A percentile compares a stretch with the other conserved stretches of the same genome.
Conservation (phyloP, 2,113 vertebrate genomes). For the Myiozetetes cayanensis region DNA sequence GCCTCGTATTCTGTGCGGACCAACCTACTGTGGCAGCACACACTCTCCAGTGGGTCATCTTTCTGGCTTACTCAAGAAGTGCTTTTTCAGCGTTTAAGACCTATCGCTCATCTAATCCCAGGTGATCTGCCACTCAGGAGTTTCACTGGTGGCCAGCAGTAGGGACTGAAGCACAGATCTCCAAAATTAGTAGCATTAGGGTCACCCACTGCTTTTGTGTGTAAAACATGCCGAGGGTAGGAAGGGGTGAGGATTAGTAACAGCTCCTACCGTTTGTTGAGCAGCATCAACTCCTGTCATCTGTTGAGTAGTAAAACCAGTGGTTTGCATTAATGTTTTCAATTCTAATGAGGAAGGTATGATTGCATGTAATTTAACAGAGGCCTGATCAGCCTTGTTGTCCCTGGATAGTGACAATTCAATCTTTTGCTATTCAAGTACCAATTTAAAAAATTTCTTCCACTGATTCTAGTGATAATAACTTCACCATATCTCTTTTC, state of each 20-base stretch:
- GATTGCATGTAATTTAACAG: conserved; percentile 48
- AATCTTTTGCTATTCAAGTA: conserved; percentile 68
- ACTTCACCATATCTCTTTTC: conserved; percentile 67
- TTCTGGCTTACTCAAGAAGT: neutral
- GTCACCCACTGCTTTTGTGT: neutral
- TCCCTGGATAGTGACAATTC: conserved; percentile 55
- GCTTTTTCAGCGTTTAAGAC: neutral
- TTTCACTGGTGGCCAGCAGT: neutral
- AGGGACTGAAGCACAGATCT: neutral
- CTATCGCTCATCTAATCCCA: neutral
- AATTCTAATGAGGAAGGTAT: conserved; percentile 44
- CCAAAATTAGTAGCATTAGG: neutral
- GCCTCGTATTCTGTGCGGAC: neutral
- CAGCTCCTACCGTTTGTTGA: neutral
- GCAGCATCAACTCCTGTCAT: neutral
- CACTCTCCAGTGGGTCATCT: neutral
- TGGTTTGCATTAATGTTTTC: neutral
- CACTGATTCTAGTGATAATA: conserved; percentile 60
- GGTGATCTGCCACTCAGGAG: neutral
- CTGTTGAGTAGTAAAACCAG: neutral
- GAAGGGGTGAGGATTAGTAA: neutral
- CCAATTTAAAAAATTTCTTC: conserved; percentile 64
- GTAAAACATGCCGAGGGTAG: neutral
- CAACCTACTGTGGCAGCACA: accelerated
- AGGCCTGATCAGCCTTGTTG: conserved; percentile 21